Conservation (phyloP, 30 jellyfish, hydroid and myxozoan species). For the Cassiopea andromeda region DNA sequence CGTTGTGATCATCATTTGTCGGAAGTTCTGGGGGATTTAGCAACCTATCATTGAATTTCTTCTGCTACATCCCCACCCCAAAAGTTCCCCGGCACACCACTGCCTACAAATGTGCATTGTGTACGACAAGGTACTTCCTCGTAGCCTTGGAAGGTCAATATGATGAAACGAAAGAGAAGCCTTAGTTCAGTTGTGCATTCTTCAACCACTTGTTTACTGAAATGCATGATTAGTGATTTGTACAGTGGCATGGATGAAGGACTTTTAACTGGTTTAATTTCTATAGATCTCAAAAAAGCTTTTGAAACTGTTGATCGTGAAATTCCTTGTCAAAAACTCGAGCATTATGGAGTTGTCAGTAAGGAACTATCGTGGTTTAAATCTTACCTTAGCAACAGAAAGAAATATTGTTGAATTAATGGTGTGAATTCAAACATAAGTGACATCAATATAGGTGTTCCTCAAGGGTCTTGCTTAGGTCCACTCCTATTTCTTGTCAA, state of each 20-base stretch:
- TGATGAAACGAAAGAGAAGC: no score
- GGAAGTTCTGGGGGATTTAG: no score
- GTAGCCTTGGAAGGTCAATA: no score
- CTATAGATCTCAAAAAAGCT: background rate
- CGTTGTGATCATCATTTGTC: no score
- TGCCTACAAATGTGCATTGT: no score
- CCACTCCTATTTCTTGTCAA: background rate
- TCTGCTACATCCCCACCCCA: no score
- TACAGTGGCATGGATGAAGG: background rate
- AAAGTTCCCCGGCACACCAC: no score
- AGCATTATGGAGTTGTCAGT: background rate
- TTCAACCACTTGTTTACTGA: background rate
- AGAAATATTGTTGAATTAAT: background rate
- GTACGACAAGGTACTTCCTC: no score
- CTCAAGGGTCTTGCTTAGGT: background rate
- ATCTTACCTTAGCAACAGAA: background rate
- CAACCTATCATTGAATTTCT: no score
- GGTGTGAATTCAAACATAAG: background rate
- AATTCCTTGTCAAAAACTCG: background rate
- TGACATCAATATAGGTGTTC: background rate
- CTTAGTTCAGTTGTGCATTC: no score
- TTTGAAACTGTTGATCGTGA: background rate
- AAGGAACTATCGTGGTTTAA: background rate
- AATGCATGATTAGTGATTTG: background rate
- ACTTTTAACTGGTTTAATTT: background rate